phyloP scores from a whole-genome alignment of 2,113 vertebrate genomes.

The Amia ocellicauda region DNA sequence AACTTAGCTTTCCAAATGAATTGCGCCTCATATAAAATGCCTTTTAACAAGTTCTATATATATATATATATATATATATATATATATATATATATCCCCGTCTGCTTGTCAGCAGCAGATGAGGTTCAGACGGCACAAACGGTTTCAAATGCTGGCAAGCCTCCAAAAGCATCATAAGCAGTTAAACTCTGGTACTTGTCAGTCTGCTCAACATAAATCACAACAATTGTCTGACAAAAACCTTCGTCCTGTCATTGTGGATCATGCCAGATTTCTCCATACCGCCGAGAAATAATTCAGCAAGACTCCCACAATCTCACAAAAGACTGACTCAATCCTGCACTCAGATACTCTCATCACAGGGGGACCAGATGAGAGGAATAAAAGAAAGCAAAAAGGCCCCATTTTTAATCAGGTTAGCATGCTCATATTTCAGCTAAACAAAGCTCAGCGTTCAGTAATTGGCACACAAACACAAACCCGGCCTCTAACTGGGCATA shows the following conservation, averaged over 20 bases:
- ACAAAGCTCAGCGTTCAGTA: slow-evolving; percentile 14
- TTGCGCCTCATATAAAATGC: neutral
- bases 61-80: neutral
- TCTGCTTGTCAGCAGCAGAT: neutral
- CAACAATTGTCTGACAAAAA: slow-evolving; percentile 35
- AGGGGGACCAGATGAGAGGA: too few species aligned
- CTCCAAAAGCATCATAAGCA: slow-evolving; percentile 52
- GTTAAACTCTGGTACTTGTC: slow-evolving; percentile 54
- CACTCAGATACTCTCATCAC: neutral
- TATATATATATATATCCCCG: neutral
- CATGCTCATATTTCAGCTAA: slow-evolving; percentile 11
- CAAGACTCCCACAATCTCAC: slow-evolving; percentile 5
- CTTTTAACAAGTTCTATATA: neutral
- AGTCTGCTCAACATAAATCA: slow-evolving; percentile 45
- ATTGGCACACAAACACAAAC: slow-evolving; percentile 14
- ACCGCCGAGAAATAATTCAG: slow-evolving; percentile 27
- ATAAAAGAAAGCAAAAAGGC: too few species aligned
- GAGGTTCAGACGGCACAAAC: neutral
- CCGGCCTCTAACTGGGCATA: neutral
- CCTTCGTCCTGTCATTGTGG: slow-evolving; percentile 24
- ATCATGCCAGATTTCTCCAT: slow-evolving; percentile 11
- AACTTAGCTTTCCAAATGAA: neutral
- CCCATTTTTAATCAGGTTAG: slow-evolving; percentile 15
- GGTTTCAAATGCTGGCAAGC: slow-evolving; percentile 41
- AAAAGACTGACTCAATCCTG: slow-evolving; percentile 22